Evolutionary conservation across 2,888 invertebrate genomes (phyloP), one percentile per base, ranked within the genome.

Genomic region (Epinotia demarniana): DNA sequence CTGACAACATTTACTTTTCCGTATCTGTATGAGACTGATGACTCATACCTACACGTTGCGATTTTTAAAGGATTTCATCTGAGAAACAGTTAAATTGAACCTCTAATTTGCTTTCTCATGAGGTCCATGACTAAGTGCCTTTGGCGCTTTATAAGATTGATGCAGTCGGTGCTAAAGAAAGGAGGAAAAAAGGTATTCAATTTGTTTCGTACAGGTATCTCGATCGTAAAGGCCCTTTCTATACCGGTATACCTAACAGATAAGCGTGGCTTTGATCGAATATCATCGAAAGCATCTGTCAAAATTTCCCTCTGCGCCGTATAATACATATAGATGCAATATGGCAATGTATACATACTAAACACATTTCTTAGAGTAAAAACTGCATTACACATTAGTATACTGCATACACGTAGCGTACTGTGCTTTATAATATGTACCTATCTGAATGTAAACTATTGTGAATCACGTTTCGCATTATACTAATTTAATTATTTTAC

Each of bases 91-190:
- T 39, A 57, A n/a, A 23, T 39, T 49, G 49, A 27, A n/a, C 19
- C 53, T 57, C 63, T 63, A 33, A 23, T 57, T 63, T 72, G 23
- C 49, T 18, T 39, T 49, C 23, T 13, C 23, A 27, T 60, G 46
- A 60, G 46, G 33, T n/a, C 33, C 61, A 33, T 61, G 61, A 27
- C 60, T 27, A 69, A 60, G 60, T 46, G 71, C 72, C 23, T 43
- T 53, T 18, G 39, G 33, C 19, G 18, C 49, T 72, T 63, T 55
- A 43, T 57, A 63, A 33, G 43, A 63, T 63, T 57, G 63, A 27
- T 72, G 33, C 49, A 23, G 43, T 57, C 49, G 8, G 23, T 63
- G 63, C 72, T 43, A 72, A 63, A 72, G 63, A 72, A 72, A 72
- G 71, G 55, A 72, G 71, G 62, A 63, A 71, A 71, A 72, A 43